These are phyloP conservation scores for Xiphydria camelus DNA, from an alignment of 2,888 invertebrate species.

Conservation along the genomic window DNA sequence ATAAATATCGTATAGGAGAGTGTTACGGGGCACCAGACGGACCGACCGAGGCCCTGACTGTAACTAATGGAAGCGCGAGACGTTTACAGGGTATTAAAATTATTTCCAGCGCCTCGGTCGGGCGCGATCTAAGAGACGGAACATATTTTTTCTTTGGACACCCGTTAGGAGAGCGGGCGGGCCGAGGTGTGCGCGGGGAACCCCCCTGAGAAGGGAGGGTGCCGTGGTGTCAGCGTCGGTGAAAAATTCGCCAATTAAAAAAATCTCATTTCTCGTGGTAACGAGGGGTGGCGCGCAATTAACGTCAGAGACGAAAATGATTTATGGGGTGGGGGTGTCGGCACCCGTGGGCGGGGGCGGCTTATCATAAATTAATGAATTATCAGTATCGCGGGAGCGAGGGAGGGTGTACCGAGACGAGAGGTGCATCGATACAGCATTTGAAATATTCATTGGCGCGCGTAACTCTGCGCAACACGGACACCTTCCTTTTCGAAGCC, in stretches of 20 bases:
- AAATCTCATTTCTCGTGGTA: constrained; percentile 55
- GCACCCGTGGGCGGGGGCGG: constrained; percentile 30
- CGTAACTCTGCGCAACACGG: too few species aligned
- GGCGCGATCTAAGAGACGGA: too few species aligned
- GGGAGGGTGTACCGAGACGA: constrained; percentile 16
- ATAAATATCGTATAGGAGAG: too few species aligned
- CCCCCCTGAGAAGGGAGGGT: too few species aligned
- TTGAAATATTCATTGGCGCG: constrained; percentile 28
- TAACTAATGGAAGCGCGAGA: too few species aligned
- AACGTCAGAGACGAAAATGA: constrained; percentile 54
- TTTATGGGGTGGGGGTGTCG: constrained; percentile 43
- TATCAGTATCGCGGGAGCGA: constrained; percentile 38
- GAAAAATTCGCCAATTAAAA: constrained; percentile 57
- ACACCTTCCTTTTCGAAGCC: too few species aligned
- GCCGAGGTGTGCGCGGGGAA: constrained; percentile 15
- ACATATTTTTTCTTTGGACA: too few species aligned
- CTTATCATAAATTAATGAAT: constrained; percentile 56
- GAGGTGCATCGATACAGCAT: constrained; percentile 25
- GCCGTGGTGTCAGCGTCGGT: constrained; percentile 39
- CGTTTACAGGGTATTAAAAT: too few species aligned
- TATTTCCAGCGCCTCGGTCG: too few species aligned
- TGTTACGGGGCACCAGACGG: too few species aligned
- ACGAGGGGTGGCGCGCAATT: constrained; percentile 54
- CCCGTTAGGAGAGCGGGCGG: constrained; percentile 4
- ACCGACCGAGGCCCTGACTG: too few species aligned